phyloP scores from a whole-genome alignment of 2,797 vertebrate species.

The Threskiornis aethiopicus region DNA sequence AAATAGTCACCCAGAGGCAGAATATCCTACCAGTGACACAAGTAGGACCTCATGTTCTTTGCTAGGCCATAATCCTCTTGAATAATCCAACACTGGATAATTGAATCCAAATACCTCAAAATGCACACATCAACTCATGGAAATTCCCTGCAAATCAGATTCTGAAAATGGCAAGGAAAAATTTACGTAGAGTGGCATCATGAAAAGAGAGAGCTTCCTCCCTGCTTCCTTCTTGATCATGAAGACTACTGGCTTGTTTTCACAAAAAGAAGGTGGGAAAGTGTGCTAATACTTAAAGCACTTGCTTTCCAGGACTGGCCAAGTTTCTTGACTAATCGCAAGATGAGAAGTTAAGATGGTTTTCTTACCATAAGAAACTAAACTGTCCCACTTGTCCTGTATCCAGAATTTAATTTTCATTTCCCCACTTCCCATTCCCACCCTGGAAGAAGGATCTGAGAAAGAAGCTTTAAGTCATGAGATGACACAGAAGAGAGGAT shows the following conservation, averaged over 20 bases:
- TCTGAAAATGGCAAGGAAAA: neutral
- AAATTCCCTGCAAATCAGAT: neutral
- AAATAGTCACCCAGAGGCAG: neutral
- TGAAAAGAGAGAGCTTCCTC: neutral
- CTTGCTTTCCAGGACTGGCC: neutral
- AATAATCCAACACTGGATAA: neutral
- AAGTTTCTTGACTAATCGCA: neutral
- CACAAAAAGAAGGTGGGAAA: neutral
- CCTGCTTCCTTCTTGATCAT: neutral
- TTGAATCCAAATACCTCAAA: neutral
- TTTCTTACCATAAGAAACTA: neutral
- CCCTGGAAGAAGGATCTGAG: neutral
- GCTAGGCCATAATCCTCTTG: neutral
- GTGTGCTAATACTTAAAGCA: neutral
- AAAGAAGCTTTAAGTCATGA: neutral
- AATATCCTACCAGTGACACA: neutral
- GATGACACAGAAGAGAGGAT: neutral
- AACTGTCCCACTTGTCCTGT: neutral
- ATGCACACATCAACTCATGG: neutral
- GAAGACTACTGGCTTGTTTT: neutral
- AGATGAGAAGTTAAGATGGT: neutral
- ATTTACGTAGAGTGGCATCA: neutral
- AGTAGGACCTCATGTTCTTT: neutral
- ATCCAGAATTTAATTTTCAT: neutral
- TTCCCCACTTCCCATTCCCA: neutral